Conservation (phyloP, 2,888 invertebrate genomes). For the Rhagium mordax region DNA sequence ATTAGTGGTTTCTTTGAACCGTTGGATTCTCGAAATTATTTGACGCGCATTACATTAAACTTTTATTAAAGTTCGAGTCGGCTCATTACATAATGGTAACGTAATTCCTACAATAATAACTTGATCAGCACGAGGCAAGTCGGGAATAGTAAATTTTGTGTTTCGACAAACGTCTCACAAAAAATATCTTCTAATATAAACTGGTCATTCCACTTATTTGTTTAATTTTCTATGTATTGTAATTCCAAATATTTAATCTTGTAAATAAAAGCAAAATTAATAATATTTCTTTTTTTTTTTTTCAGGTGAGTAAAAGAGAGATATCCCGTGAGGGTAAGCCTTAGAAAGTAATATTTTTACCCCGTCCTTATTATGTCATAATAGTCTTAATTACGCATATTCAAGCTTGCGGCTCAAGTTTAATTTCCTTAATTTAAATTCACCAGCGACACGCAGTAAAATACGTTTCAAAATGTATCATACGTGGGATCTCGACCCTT, state of each 20-base stretch:
- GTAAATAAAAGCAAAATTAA: not conserved
- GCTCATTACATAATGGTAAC: too few relatives aligned
- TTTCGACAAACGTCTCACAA: too few relatives aligned
- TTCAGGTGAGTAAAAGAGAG: constrained; percentile 13
- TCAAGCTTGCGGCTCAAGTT: constrained; percentile 26
- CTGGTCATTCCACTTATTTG: too few relatives aligned
- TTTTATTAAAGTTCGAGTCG: not conserved
- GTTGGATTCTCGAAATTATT: not conserved
- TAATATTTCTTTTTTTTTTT: not conserved
- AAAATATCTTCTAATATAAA: too few relatives aligned
- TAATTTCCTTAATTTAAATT: constrained; percentile 39
- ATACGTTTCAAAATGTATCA: constrained; percentile 35
- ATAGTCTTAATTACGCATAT: constrained; percentile 34
- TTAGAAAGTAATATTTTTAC: constrained; percentile 19
- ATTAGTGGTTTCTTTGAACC: not conserved
- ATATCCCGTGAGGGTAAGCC: constrained; percentile 4
- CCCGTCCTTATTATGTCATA: constrained; percentile 32
- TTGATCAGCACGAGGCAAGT: too few relatives aligned
- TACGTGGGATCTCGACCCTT: constrained; percentile 34
- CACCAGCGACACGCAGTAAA: constrained; percentile 31
- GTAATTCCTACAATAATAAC: too few relatives aligned
- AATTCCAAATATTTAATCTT: too few relatives aligned
- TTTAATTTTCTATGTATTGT: too few relatives aligned
- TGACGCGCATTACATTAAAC: not conserved
- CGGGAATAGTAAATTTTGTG: too few relatives aligned